Conservation (phyloP, 1,140 invertebrate species). For the Frieseomelitta varia region DNA sequence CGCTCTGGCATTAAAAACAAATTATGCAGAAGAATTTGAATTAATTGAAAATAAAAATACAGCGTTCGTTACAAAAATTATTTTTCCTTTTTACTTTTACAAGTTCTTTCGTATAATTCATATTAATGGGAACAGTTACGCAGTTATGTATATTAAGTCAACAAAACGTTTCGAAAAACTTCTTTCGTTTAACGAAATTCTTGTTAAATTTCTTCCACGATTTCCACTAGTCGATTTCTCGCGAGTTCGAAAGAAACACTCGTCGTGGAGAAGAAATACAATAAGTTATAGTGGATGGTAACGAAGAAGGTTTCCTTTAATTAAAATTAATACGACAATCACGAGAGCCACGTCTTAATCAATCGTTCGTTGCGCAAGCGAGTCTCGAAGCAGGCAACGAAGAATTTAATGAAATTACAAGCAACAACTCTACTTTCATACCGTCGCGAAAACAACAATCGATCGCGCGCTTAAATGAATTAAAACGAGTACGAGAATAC, state of each 20-base stretch:
- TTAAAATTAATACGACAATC: slow-evolving; percentile 55
- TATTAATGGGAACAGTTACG: too few species aligned
- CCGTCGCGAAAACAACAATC: neutral
- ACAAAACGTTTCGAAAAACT: neutral
- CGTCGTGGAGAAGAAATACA: neutral
- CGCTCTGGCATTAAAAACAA: too few species aligned
- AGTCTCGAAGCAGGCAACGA: neutral
- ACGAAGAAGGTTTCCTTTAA: slow-evolving; percentile 19
- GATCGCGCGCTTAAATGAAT: slow-evolving; percentile 43
- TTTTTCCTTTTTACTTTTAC: too few species aligned
- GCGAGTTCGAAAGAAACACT: neutral
- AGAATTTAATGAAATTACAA: slow-evolving; percentile 40
- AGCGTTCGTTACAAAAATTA: too few species aligned
- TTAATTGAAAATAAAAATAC: too few species aligned
- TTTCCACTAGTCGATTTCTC: slow-evolving; percentile 20
- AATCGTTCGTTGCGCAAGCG: slow-evolving; percentile 21
- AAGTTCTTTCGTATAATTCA: too few species aligned
- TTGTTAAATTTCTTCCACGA: slow-evolving; percentile 11
- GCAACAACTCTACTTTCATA: slow-evolving; percentile 39
- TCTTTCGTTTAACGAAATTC: neutral
- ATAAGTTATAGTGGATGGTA: slow-evolving; percentile 25
- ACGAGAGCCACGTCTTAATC: slow-evolving; percentile 25
- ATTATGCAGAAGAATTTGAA: too few species aligned
- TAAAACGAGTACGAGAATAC: slow-evolving; percentile 22
- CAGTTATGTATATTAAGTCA: neutral